Percentiles rank a stretch among this genome's conserved stretches.
Evolutionary conservation across 2,113 vertebrate genomes (phyloP).

Genomic region (Todiramphus chloris): DNA sequence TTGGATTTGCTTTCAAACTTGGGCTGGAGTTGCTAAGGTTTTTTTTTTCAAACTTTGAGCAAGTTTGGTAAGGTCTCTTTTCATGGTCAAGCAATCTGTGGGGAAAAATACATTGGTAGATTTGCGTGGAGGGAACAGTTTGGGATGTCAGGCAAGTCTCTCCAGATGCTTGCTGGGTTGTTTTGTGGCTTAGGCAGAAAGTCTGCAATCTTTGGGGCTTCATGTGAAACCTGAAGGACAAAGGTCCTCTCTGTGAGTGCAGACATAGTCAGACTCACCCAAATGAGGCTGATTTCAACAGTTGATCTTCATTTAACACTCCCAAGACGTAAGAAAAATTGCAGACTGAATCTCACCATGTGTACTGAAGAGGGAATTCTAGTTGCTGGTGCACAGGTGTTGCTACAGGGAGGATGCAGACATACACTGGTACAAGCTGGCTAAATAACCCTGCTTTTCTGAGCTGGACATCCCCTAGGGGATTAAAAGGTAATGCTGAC

Average conservation of each 20-base stretch:
- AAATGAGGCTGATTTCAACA: not conserved
- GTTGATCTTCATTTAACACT: constrained; percentile 31
- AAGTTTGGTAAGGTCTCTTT: not conserved
- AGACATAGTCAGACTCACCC: not conserved
- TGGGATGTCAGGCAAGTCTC: not conserved
- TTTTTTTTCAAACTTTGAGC: not conserved
- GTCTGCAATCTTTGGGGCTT: not conserved
- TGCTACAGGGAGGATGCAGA: not conserved
- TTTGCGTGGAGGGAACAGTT: not conserved
- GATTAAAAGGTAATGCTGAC: not conserved
- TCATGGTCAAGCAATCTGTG: not conserved
- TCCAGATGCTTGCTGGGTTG: not conserved
- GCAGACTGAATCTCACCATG: not conserved
- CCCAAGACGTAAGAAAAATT: constrained; percentile 34
- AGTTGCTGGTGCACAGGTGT: constrained; percentile 25
- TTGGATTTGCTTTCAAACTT: constrained; percentile 18
- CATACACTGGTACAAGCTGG: not conserved
- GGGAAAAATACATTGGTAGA: not conserved
- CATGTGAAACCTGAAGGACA: constrained; percentile 10
- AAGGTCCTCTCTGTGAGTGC: not conserved
- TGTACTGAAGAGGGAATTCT: not conserved
- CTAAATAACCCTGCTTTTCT: not conserved
- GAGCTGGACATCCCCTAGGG: not conserved
- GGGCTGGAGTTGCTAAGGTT: not conserved
- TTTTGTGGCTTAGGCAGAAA: not conserved